Conservation (phyloP, 2,888 invertebrate species). For the Macroteleia sp. region DNA sequence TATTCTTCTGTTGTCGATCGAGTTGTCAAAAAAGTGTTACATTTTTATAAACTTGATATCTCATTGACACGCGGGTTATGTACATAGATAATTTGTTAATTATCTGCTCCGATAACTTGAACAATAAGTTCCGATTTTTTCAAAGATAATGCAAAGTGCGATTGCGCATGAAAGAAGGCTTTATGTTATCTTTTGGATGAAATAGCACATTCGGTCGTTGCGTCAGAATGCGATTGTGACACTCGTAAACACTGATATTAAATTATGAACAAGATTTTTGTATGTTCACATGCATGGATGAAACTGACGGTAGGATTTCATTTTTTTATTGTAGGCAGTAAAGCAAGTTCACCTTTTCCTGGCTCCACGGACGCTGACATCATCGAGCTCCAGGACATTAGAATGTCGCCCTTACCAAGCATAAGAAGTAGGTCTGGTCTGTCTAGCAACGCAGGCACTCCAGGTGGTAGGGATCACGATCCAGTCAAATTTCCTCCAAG, state of each 20-base stretch:
- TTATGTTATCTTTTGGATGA: slow-evolving; percentile 29
- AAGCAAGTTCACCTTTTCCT: slow-evolving; percentile 79
- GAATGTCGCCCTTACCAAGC: slow-evolving; percentile 93
- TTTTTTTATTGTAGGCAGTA: slow-evolving; percentile 80
- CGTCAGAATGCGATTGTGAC: background rate
- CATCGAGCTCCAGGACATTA: slow-evolving; percentile 94
- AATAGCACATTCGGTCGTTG: slow-evolving; percentile 12
- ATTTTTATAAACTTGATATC: too few relatives aligned
- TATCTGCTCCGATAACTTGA: slow-evolving; percentile 26
- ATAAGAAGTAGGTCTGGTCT: slow-evolving; percentile 87
- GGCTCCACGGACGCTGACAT: slow-evolving; percentile 88
- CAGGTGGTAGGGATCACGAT: slow-evolving; percentile 85
- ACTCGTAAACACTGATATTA: background rate
- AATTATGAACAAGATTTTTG: too few relatives aligned
- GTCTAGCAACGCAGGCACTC: slow-evolving; percentile 77
- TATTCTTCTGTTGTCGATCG: too few relatives aligned
- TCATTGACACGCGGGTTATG: slow-evolving; percentile 34
- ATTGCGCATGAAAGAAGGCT: slow-evolving; percentile 47
- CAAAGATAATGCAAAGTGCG: background rate
- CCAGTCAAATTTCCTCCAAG: slow-evolving; percentile 89
- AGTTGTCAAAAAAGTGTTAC: too few relatives aligned
- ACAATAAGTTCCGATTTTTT: slow-evolving; percentile 46
- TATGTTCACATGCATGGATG: too few relatives aligned
- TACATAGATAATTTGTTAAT: slow-evolving; percentile 32
- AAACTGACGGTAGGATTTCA: too few relatives aligned